A percentile compares a stretch with the other conserved stretches of the same genome.
These are phyloP conservation scores for Rattus norvegicus DNA, from an alignment of 2,113 vertebrate genomes.

Conservation along the genomic window DNA sequence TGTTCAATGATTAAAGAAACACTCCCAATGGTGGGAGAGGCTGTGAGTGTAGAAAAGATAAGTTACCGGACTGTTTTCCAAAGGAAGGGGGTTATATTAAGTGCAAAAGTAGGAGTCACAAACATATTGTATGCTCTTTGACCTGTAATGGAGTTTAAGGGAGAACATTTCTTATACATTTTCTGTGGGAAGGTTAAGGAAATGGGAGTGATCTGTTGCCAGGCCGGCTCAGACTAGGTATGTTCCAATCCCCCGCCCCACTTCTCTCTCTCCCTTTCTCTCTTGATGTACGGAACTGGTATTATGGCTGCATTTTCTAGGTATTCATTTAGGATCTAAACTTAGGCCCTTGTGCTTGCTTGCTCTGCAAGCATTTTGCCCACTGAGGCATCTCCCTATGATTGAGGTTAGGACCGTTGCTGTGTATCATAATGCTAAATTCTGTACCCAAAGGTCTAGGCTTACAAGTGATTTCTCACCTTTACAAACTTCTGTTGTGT, in stretches of 20 bases:
- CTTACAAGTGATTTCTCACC: too few species aligned
- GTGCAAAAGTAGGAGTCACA: background rate
- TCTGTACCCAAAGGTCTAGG: too few species aligned
- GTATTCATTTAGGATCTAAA: background rate
- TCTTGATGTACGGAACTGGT: background rate
- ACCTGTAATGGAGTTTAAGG: background rate
- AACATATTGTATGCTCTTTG: background rate
- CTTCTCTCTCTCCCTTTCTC: background rate
- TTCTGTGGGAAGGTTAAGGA: background rate
- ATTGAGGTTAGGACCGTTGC: too few species aligned
- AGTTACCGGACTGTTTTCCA: background rate
- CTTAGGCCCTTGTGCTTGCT: background rate
- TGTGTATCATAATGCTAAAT: too few species aligned
- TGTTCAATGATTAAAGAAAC: background rate
- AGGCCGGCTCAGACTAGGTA: background rate
- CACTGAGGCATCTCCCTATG: background rate
- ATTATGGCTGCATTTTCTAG: background rate
- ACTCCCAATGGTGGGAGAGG: background rate
- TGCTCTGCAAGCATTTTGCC: background rate
- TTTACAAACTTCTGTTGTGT: too few species aligned
- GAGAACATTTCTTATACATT: background rate
- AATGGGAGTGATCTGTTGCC: background rate
- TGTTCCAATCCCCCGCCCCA: background rate
- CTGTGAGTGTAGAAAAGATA: background rate
- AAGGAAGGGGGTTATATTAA: background rate